These are phyloP conservation scores for Eristalinus aeneus DNA, from an alignment of 2,888 invertebrate genomes.

Conservation along the genomic window DNA sequence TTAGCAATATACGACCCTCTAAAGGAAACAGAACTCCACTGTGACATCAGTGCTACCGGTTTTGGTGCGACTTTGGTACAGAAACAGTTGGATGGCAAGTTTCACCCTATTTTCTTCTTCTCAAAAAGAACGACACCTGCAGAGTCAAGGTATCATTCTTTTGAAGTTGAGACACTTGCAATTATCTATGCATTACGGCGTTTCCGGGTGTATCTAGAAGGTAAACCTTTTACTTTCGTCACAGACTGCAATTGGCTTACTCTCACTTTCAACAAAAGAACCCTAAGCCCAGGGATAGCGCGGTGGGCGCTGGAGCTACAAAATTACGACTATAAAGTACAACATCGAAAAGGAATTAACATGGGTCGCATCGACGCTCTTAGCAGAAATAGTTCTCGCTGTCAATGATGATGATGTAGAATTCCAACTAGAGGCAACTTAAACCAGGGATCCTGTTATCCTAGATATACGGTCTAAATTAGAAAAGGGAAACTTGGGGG, in stretches of 20 bases:
- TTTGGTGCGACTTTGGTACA: conserved; percentile 73
- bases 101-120: conserved; percentile 74
- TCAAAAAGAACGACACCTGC: conserved; percentile 72
- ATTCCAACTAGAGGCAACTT: background rate
- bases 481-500: background rate
- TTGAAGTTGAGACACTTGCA: conserved; percentile 74
- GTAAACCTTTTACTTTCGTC: conserved; percentile 7
- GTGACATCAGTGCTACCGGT: conserved; percentile 73
- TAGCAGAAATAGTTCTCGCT: background rate
- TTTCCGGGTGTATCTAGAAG: conserved; percentile 72
- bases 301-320: background rate
- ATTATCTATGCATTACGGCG: conserved; percentile 73
- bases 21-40: conserved; percentile 74
- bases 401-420: background rate
- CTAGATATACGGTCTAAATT: background rate
- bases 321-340: background rate
- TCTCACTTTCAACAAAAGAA: background rate
- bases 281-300: conserved; percentile 6
- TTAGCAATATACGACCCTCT: conserved; percentile 73
- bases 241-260: background rate
- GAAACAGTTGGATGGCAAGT: conserved; percentile 61
- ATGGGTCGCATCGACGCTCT: conserved; percentile 10
- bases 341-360: background rate
- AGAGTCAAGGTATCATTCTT: conserved; percentile 73
- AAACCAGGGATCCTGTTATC: background rate